A percentile compares a stretch with the other conserved stretches of the same genome.
Evolutionary conservation across 2,113 vertebrate genomes (phyloP).

Genomic region (Varanus komodoensis): DNA sequence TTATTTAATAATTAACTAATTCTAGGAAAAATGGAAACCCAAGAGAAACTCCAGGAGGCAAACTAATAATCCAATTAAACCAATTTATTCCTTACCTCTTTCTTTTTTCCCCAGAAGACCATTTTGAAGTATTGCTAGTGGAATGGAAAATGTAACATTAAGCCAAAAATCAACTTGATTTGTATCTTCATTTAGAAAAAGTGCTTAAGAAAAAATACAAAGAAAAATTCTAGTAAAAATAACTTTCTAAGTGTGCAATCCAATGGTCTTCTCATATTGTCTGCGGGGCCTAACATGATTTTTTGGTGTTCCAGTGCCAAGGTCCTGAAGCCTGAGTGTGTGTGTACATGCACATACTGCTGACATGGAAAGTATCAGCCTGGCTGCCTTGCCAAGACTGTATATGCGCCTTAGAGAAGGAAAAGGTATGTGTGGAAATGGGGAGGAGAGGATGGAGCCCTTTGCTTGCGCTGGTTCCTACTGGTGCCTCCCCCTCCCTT

Average conservation of each 20-base stretch:
- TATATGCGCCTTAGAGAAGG: too few relatives aligned
- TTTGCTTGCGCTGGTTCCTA: too few relatives aligned
- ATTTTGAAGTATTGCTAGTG: slow-evolving; percentile 79
- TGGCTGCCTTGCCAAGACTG: too few relatives aligned
- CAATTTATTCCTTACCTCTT: slow-evolving; percentile 71
- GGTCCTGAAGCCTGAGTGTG: too few relatives aligned
- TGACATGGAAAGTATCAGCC: too few relatives aligned
- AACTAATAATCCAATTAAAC: not conserved
- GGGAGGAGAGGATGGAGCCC: too few relatives aligned
- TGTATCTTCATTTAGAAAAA: not conserved
- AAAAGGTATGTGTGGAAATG: too few relatives aligned
- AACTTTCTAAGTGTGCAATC: not conserved
- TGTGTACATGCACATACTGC: too few relatives aligned
- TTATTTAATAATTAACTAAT: not conserved
- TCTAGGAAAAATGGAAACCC: not conserved
- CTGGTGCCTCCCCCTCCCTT: too few relatives aligned
- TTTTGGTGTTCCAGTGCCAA: too few relatives aligned
- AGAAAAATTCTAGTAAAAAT: not conserved
- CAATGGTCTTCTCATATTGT: too few relatives aligned
- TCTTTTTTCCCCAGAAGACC: slow-evolving; percentile 75
- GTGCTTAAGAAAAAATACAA: not conserved
- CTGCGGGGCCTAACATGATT: too few relatives aligned
- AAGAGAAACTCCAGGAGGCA: not conserved
- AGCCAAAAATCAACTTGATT: not conserved
- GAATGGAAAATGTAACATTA: slow-evolving; percentile 17